Percentiles rank a stretch among this genome's conserved stretches.
phyloP scores from a whole-genome alignment of 2,797 vertebrate genomes.

The Eulemur rubriventer region DNA sequence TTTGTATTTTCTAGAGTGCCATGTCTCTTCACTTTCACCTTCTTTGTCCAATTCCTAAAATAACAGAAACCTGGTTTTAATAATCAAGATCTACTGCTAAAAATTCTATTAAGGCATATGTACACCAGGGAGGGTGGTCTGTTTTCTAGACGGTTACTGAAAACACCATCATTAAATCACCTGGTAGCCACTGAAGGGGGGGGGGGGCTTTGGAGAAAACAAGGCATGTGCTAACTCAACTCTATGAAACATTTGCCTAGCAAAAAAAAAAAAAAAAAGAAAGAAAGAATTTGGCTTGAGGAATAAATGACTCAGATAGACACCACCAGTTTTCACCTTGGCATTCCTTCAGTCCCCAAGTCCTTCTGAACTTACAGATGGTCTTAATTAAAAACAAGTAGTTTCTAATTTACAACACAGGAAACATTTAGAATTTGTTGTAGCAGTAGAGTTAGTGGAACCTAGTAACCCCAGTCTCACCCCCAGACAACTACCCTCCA shows the following conservation, averaged over 20 bases:
- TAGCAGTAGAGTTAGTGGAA: constrained; percentile 78
- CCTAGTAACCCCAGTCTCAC: constrained; percentile 72
- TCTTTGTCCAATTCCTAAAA: constrained; percentile 19
- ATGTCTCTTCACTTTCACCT: constrained; percentile 19
- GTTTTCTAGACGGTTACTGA: constrained; percentile 44
- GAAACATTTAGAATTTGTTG: constrained; percentile 79
- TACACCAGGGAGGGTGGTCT: background rate
- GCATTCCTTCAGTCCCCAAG: constrained; percentile 9
- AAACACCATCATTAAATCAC: constrained; percentile 34
- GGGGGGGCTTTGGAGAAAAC: background rate
- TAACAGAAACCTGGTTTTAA: constrained; percentile 42
- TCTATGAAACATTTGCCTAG: constrained; percentile 11
- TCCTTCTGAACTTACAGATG: constrained; percentile 67
- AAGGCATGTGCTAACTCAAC: constrained; percentile 24
- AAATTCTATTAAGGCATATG: constrained; percentile 8
- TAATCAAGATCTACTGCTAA: constrained; percentile 47
- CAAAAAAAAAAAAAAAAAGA: background rate
- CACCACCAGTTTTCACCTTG: background rate
- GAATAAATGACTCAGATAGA: constrained; percentile 44
- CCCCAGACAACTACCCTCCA: constrained; percentile 57
- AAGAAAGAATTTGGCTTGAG: background rate
- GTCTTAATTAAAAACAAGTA: constrained; percentile 76
- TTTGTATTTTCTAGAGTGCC: constrained; percentile 10
- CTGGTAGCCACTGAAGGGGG: background rate
- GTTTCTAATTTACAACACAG: constrained; percentile 82